These are phyloP conservation scores for Pongo pygmaeus DNA, from an alignment of 2,113 vertebrate genomes.

Conservation along the genomic window DNA sequence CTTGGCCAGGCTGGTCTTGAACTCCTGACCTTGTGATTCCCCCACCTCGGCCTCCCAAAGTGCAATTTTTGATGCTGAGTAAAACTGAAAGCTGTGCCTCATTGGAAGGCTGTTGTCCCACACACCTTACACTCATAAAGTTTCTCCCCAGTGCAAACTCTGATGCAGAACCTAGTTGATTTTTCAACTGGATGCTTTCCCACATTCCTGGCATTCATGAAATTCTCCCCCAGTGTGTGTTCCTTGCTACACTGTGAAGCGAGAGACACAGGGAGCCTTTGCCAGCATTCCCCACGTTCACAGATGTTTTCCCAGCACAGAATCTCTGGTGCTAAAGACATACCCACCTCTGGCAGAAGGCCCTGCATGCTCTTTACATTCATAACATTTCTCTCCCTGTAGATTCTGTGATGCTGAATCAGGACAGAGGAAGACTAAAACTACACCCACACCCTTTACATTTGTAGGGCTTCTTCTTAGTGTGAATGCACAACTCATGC, in stretches of 20 bases:
- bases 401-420: not conserved
- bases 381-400: not conserved
- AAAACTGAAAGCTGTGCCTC: not conserved
- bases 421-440: not conserved
- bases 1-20: too few species aligned
- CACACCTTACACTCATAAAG: not conserved
- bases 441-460: not conserved
- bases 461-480: not conserved
- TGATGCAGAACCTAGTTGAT: not conserved
- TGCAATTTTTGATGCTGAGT: not conserved
- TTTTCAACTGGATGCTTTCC: rapidly evolving
- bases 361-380: not conserved
- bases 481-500: too few species aligned
- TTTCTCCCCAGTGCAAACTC: not conserved
- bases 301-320: not conserved
- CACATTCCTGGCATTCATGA: not conserved
- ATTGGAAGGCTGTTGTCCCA: not conserved
- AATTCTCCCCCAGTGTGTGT: not conserved
- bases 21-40: too few species aligned
- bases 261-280: not conserved
- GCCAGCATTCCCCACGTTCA: not conserved
- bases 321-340: not conserved
- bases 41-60: too few species aligned
- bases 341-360: not conserved
- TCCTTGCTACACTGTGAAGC: not conserved